Conservation (phyloP, 2,888 invertebrate species). For the Agonopterix subpropinquella region DNA sequence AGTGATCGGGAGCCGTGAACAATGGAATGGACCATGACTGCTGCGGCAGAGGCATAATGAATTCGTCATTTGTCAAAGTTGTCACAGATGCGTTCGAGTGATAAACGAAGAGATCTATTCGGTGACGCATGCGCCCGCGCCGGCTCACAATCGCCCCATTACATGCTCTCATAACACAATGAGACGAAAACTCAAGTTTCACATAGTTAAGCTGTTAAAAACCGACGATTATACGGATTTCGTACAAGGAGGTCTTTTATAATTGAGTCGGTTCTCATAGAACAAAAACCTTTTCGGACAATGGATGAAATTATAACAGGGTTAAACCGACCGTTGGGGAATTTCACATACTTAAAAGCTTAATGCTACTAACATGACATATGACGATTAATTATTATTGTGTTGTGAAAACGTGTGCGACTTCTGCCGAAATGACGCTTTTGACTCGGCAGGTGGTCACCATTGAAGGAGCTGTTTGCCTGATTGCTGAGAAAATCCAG, state of each 20-base stretch:
- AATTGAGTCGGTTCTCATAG: conserved; percentile 73
- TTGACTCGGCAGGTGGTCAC: conserved; percentile 21
- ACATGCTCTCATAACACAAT: conserved; percentile 53
- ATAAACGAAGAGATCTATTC: conserved; percentile 10
- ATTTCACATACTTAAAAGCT: conserved; percentile 70
- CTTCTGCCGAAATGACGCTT: conserved; percentile 30
- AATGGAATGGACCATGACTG: conserved; percentile 37
- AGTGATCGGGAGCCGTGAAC: conserved; percentile 26
- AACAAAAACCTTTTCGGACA: conserved; percentile 68
- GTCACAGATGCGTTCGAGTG: conserved; percentile 14
- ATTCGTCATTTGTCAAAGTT: conserved; percentile 41
- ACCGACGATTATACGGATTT: conserved; percentile 70
- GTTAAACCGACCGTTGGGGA: conserved; percentile 54
- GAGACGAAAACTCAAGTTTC: conserved; percentile 61
- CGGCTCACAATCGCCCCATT: conserved; percentile 34
- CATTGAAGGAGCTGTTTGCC: conserved; percentile 13
- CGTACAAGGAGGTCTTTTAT: conserved; percentile 50
- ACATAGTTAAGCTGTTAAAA: conserved; percentile 72
- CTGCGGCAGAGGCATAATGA: conserved; percentile 30
- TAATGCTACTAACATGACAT: conserved; percentile 64
- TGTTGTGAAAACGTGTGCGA: conserved; percentile 39
- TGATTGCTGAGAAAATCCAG: conserved; percentile 26
- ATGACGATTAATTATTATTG: conserved; percentile 62
- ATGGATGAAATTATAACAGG: conserved; percentile 70
- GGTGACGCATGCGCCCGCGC: conserved; percentile 21